Base-by-base conservation (phyloP, 2,797 vertebrate species). In the Eospalax fontanierii region DNA sequence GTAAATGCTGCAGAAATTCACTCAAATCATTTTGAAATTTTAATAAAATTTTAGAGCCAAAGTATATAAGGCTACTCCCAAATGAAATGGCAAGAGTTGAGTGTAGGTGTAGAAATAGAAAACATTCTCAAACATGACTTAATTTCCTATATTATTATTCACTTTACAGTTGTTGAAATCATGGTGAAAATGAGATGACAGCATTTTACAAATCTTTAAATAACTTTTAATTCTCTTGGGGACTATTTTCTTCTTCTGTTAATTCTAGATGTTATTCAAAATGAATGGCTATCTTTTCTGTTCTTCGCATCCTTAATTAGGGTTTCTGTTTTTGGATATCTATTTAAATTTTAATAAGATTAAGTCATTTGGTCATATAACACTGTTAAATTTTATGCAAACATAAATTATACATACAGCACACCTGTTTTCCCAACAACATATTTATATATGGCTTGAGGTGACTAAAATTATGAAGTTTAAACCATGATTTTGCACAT, bases 321-420 rank as follows among this genome's bases (percentile, higher is more conserved):
- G 7, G 2, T 87, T 90, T 90, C 78, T 80, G 54, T 12, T 81
- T 86, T 94, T 89, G 78, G 26, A 86, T 35, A 79, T 0, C 15
- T 28, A 63, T n/a, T 95, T 94, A 86, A 91, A 87, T 57, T 87
- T 38, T 71, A 93, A 87, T 80, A 40, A 71, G 33, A 38, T 76
- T 85, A 94, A 93, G 81, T 75, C 79, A 28, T 75, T 85, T 75
- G 22, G 26, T 95, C 91, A 89, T 88, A 70, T 70, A 75, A 63
- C 1, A 91, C 16, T 38, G 16, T 16, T 85, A 87, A 92, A 46
- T 89, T 30, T 30, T 87, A 74, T 79, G n/a, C 26, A 86, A 63
- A 82, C 11, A 10, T 75, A 81, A 80, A 46, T 68, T 74, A 14
- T 54, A 90, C 4, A 46, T 63, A 74, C 43, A 5, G 7, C 11